Percentiles rank a stretch among this genome's conserved stretches.
phyloP scores from a whole-genome alignment of 2,113 vertebrate genomes.

The Oncorhynchus nerka region DNA sequence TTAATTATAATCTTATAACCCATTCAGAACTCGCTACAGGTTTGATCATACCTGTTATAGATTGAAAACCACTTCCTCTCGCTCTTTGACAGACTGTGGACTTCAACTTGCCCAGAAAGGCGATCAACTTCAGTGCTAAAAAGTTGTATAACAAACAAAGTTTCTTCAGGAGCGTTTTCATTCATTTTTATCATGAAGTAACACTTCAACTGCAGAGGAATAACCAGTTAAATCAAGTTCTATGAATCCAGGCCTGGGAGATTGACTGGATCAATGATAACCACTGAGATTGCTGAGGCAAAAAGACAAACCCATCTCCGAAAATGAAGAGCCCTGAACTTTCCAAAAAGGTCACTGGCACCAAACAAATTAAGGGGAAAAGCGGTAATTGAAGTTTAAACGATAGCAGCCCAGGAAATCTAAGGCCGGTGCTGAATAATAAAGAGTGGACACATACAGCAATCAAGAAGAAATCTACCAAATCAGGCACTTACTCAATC shows the following conservation, averaged over 20 bases:
- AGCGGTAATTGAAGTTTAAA: slow-evolving; percentile 21
- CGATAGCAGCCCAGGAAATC: slow-evolving; percentile 3
- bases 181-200: neutral
- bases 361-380: slow-evolving; percentile 30
- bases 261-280: slow-evolving; percentile 23
- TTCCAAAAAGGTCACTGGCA: slow-evolving; percentile 46
- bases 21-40: too few species aligned
- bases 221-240: slow-evolving; percentile 1
- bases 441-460: slow-evolving; percentile 2
- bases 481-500: neutral
- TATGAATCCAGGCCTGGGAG: neutral
- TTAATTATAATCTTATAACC: too few species aligned
- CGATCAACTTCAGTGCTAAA: too few species aligned
- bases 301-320: slow-evolving; percentile 30
- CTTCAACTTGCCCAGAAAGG: too few species aligned
- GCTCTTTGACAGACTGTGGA: neutral
- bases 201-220: neutral
- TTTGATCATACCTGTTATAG: too few species aligned
- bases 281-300: slow-evolving; percentile 6
- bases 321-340: slow-evolving; percentile 45
- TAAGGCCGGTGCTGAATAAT: slow-evolving; percentile 1
- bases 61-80: neutral
- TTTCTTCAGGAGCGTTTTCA: neutral
- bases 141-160: too few species aligned
- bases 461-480: slow-evolving; percentile 36